These are phyloP conservation scores for Enteromius argenteus DNA, from an alignment of 2,797 vertebrate species.

Conservation along the genomic window DNA sequence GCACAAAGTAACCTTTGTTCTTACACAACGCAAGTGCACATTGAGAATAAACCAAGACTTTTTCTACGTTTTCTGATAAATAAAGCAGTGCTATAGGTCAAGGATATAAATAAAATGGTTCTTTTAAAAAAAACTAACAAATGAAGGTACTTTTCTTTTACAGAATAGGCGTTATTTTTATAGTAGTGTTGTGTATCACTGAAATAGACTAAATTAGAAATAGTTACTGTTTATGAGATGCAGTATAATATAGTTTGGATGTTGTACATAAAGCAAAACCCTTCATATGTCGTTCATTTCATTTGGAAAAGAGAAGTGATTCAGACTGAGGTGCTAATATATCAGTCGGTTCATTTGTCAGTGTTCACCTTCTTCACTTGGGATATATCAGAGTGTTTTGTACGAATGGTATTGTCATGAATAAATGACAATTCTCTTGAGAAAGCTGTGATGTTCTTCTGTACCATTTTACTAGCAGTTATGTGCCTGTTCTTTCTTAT, in stretches of 20 bases:
- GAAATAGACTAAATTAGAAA: conserved; percentile 39
- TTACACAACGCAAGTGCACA: not conserved
- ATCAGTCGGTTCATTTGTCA: conserved; percentile 20
- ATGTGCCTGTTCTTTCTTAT: not conserved
- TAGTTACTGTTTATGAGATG: conserved; percentile 39
- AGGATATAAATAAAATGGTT: not conserved
- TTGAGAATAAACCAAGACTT: conserved; percentile 12
- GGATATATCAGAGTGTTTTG: not conserved
- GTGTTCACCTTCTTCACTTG: not conserved
- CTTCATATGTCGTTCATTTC: not conserved
- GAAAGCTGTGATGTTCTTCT: not conserved
- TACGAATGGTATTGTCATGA: conserved; percentile 1
- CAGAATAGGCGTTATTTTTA: conserved; percentile 42
- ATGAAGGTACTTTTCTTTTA: conserved; percentile 24
- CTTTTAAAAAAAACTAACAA: not conserved
- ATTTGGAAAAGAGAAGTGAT: not conserved
- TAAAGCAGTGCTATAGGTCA: conserved; percentile 19
- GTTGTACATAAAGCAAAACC: conserved; percentile 18
- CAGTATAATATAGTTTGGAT: conserved; percentile 34
- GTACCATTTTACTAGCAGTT: not conserved
- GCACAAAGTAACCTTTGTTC: conserved; percentile 20
- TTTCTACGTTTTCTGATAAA: conserved; percentile 17
- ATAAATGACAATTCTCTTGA: not conserved
- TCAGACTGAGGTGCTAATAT: conserved; percentile 35
- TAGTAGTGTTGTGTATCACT: conserved; percentile 35